Conservation (phyloP, 2,113 vertebrate genomes). For the Cryptotis parvus region DNA sequence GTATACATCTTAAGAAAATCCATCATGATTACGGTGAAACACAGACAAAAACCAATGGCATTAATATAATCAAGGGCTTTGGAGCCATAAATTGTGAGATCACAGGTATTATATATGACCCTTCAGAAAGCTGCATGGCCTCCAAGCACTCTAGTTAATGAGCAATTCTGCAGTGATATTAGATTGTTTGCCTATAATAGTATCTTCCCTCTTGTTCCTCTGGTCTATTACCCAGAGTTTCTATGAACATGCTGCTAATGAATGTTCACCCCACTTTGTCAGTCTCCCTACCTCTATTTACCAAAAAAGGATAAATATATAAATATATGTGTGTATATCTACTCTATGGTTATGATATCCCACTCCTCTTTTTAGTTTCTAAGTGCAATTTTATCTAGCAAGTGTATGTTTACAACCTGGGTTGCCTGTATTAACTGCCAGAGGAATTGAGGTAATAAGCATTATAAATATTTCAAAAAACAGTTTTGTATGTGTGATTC, state of each 20-base stretch:
- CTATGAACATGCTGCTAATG: not conserved
- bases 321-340: too few relatives aligned
- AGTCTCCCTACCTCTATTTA: not conserved
- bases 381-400: not conserved
- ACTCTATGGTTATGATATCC: not conserved
- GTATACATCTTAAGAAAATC: slow-evolving; percentile 65
- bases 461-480: not conserved
- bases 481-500: not conserved
- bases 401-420: not conserved
- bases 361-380: slow-evolving; percentile 41
- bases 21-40: slow-evolving; percentile 66
- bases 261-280: not conserved
- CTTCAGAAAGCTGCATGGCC: slow-evolving; percentile 50
- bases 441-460: not conserved
- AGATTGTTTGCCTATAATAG: not conserved
- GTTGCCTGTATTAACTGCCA: not conserved
- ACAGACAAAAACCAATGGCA: slow-evolving; percentile 10
- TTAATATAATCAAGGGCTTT: slow-evolving; percentile 46
- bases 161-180: slow-evolving; percentile 15
- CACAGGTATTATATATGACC: slow-evolving; percentile 36
- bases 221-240: not conserved
- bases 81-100: slow-evolving; percentile 62
- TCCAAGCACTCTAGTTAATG: slow-evolving; percentile 33
- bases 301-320: slow-evolving; percentile 18
- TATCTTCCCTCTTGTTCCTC: slow-evolving; percentile 23